These are phyloP conservation scores for Pipistrellus pygmaeus DNA, from an alignment of 2,797 vertebrate species.

Conservation along the genomic window DNA sequence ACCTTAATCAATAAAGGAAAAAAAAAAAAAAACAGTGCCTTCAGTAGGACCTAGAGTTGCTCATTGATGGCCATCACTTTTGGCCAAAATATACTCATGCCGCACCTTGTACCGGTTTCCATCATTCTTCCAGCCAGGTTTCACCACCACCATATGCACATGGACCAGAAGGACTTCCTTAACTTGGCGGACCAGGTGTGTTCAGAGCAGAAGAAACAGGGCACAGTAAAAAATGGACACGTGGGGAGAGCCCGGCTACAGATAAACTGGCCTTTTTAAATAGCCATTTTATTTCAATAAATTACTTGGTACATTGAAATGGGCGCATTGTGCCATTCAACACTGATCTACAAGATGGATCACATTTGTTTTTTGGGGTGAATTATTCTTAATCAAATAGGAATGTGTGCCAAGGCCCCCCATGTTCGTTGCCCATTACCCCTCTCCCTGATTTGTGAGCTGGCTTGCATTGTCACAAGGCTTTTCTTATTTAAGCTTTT, in stretches of 20 bases:
- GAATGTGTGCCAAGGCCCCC: neutral
- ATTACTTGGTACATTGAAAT: neutral
- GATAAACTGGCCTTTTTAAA: neutral
- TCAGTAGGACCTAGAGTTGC: too few relatives aligned
- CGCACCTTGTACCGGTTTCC: neutral
- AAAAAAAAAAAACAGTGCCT: too few relatives aligned
- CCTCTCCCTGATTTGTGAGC: neutral
- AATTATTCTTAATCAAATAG: neutral
- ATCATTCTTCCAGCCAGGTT: neutral
- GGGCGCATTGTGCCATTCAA: neutral
- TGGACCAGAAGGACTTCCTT: neutral
- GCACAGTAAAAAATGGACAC: neutral
- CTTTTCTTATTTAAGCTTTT: conserved; percentile 15
- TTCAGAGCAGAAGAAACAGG: neutral
- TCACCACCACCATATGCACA: rapidly evolving
- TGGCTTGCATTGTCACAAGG: neutral
- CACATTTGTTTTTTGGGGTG: neutral
- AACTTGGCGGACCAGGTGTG: neutral
- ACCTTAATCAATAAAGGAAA: too few relatives aligned
- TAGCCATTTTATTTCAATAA: conserved; percentile 8
- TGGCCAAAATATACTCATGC: neutral
- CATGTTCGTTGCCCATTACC: neutral
- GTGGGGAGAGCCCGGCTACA: neutral
- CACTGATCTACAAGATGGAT: neutral
- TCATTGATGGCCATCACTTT: neutral